A percentile compares a stretch with the other conserved stretches of the same genome.
Evolutionary conservation across 1,140 invertebrate genomes (phyloP).

Genomic region (Penaeus chinensis): DNA sequence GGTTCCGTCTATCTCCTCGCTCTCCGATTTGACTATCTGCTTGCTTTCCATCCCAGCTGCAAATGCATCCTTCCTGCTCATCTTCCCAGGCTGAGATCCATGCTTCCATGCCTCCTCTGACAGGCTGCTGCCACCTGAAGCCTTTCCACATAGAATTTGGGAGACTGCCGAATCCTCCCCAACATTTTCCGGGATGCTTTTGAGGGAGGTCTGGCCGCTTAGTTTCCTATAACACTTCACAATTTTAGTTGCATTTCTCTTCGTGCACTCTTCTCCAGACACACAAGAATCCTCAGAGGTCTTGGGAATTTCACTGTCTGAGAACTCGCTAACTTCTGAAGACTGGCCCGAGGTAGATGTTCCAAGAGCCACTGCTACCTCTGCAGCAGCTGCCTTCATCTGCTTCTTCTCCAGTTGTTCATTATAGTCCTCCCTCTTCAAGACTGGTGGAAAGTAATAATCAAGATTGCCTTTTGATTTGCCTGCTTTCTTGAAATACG

Average conservation of each 20-base stretch:
- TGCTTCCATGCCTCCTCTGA: slow-evolving; percentile 29
- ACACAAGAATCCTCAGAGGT: slow-evolving; percentile 51
- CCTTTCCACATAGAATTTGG: too few species aligned
- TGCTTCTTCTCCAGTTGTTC: background rate
- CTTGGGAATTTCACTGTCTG: slow-evolving; percentile 49
- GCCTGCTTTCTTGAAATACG: slow-evolving; percentile 63
- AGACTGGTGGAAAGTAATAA: slow-evolving; percentile 55
- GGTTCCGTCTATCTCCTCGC: slow-evolving; percentile 23
- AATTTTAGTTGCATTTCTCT: background rate
- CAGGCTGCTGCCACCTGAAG: background rate
- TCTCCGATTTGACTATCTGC: slow-evolving; percentile 28
- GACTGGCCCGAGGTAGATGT: slow-evolving; percentile 47
- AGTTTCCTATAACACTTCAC: slow-evolving; percentile 4
- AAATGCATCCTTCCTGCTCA: slow-evolving; percentile 37
- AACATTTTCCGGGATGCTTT: background rate
- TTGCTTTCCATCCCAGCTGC: slow-evolving; percentile 8
- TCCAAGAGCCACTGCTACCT: background rate
- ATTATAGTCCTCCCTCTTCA: slow-evolving; percentile 7
- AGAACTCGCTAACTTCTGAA: slow-evolving; percentile 45
- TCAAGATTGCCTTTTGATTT: slow-evolving; percentile 50
- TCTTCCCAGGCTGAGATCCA: slow-evolving; percentile 29
- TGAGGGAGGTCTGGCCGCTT: too few species aligned
- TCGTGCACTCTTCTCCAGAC: slow-evolving; percentile 31
- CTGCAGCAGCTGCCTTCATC: background rate
- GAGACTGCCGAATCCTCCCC: background rate